Evolutionary conservation across 2,888 invertebrate species (phyloP), one percentile per base, ranked within the genome.

Genomic region (Thecocarcelia acutangulata): DNA sequence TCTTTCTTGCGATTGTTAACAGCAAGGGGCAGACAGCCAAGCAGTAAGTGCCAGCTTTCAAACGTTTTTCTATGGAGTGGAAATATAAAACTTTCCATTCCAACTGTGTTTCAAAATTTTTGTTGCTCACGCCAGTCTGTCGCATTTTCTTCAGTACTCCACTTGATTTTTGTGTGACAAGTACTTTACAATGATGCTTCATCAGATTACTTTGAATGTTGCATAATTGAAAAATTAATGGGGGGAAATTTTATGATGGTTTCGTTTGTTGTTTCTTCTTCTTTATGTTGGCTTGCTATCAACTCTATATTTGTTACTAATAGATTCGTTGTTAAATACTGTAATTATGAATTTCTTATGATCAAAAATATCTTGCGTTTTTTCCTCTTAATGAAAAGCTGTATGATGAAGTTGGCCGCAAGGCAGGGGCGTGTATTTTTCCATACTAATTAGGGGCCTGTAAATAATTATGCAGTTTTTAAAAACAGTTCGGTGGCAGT

Each of bases 221-320:
- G 86, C 85, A 85, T 87, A 87, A 88, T 87, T 88, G 87, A 88
- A 87, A 88, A 88, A 88, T 88, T 84, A 86, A 87, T 87, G 86
- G 87, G 85, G 81, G 74, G 68, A 72, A 75, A 79, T 76, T 63
- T 73, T 42, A 58, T 72, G 72, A 78, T 54, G 68, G 52, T 73
- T 79, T 15, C 48, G 33, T 33, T 33, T 3, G 33, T 9, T 66
- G 59, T 64, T 48, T 52, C 50, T 19, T 56, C 11, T 6, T 68
- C 28, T 21, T 5, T 33, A 1, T 33, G 33, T 33, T 33, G 1
- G 5, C 3, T 33, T 9, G 5, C 1, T 33, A 33, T 24, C 15
- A 13, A 46, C 13, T 48, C 42, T 33, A 11, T 56, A 54, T 19
- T 58, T 21, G 12, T 50, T 11, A 48, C 48, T 58, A 78, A 70